A percentile compares a stretch with the other conserved stretches of the same genome.
These are phyloP conservation scores for Poliocrania exsul DNA, from an alignment of 2,797 vertebrate species.

Conservation along the genomic window DNA sequence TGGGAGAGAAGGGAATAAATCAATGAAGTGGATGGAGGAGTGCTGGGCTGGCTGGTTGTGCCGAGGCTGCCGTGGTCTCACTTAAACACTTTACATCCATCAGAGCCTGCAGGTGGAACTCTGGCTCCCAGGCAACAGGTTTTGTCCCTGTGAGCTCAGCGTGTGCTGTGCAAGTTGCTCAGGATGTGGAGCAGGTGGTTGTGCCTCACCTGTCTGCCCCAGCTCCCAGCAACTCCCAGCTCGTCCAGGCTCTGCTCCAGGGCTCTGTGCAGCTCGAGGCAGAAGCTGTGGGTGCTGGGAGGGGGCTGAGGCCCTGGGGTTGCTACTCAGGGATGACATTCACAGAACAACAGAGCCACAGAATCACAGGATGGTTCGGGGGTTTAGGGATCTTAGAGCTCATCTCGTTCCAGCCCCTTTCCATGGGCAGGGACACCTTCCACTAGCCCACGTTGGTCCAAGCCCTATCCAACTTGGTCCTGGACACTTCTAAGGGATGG, in stretches of 20 bases:
- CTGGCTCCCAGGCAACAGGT: constrained; percentile 25
- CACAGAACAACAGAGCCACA: not conserved
- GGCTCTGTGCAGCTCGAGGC: not conserved
- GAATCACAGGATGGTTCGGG: not conserved
- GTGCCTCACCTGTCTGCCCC: not conserved
- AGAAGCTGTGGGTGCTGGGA: not conserved
- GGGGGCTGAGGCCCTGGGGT: not conserved
- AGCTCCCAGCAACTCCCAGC: not conserved
- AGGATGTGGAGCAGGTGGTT: not conserved
- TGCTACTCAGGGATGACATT: fast-evolving
- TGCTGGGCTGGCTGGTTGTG: constrained; percentile 26
- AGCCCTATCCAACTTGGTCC: fast-evolving
- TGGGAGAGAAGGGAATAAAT: constrained; percentile 36
- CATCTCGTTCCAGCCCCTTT: fast-evolving
- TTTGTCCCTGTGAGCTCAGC: not conserved
- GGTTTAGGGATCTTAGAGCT: not conserved
- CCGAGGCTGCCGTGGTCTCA: not conserved
- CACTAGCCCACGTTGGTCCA: fast-evolving
- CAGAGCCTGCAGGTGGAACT: constrained; percentile 20
- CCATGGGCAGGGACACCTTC: not conserved
- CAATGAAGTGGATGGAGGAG: constrained; percentile 37
- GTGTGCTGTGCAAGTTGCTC: not conserved
- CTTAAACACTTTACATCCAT: constrained; percentile 49
- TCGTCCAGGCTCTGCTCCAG: not conserved
- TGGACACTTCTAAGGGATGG: too few species aligned